phyloP scores from a whole-genome alignment of 2,113 vertebrate species.

The Camarhynchus parvulus region DNA sequence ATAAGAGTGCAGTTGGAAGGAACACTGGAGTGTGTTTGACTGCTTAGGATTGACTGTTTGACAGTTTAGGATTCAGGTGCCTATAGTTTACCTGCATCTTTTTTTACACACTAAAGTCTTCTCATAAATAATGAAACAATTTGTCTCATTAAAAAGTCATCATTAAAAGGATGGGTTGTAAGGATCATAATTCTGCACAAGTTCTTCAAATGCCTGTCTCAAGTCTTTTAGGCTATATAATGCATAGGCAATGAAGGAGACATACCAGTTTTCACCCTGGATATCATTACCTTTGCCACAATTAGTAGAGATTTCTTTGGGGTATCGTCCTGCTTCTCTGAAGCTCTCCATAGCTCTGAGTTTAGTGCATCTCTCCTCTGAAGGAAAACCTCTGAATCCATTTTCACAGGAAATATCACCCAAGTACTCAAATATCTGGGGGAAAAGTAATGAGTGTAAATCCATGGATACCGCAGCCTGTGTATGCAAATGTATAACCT shows the following conservation, averaged over 20 bases:
- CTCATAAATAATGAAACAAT: background rate
- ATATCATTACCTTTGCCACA: fast-evolving
- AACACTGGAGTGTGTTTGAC: background rate
- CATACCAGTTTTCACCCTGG: background rate
- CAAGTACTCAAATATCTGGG: background rate
- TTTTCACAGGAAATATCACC: background rate
- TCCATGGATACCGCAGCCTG: background rate
- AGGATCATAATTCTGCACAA: background rate
- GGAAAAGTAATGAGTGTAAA: background rate
- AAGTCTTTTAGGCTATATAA: background rate
- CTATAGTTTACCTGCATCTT: background rate
- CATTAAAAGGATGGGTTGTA: background rate
- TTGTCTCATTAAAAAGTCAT: background rate
- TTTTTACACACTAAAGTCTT: background rate
- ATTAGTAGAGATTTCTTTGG: background rate
- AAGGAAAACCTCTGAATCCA: background rate
- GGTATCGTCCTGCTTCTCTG: background rate
- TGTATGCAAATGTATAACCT: background rate
- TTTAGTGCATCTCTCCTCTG: background rate
- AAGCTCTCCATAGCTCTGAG: background rate
- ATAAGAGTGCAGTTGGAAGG: background rate
- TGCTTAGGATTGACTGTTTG: background rate
- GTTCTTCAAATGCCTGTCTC: background rate
- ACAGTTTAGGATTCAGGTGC: background rate
- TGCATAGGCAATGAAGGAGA: background rate